Evolutionary conservation across 2,888 invertebrate genomes (phyloP), one percentile per base, ranked within the genome.

Genomic region (Pammene fasciana): DNA sequence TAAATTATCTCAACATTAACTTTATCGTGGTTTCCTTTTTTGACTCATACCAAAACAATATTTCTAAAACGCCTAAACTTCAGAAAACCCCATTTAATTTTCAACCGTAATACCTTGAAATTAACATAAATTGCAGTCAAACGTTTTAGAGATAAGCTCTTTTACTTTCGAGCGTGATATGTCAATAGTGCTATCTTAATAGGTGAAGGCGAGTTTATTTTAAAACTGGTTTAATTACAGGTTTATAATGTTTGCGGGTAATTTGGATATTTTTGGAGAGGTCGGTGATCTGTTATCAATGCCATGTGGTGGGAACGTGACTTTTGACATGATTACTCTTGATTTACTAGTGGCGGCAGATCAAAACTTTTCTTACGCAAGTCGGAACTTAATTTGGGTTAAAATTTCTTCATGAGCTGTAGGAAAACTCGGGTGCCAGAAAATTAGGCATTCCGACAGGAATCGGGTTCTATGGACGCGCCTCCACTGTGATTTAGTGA

Each of bases 171-270:
- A 48, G 13, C 13, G 16, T 50, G 7, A 13, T 5, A 16, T 50
- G 61, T 61, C 45, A 57, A 68, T 43, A 57, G 4, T n/a, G 14
- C n/a, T 68, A 68, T 68, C 68, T 45, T 6, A 59, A 18, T 68
- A 9, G 68, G 68, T 68, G 48, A 68, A 68, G 68, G 68, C 16
- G 36, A 36, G 3, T 26, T 14, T 68, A 52, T 48, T 64, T 68
- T 64, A 34, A 36, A 36, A 52, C 41, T 5, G 14, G 54, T 57
- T 36, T 68, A 64, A 64, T 64, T 57, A 52, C 36, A 55, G 55
- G 13, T 64, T 64, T 38, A 64, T 64, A 50, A 55, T 68, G 56
- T 56, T 64, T 34, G 48, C 56, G 3, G 18, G 36, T 36, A 10
- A 45, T 59, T 66, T 9, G 34, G 5, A 5, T 68, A 68, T 64